Evolutionary conservation across 2,113 vertebrate genomes (phyloP).

Genomic region (Gobius niger): DNA sequence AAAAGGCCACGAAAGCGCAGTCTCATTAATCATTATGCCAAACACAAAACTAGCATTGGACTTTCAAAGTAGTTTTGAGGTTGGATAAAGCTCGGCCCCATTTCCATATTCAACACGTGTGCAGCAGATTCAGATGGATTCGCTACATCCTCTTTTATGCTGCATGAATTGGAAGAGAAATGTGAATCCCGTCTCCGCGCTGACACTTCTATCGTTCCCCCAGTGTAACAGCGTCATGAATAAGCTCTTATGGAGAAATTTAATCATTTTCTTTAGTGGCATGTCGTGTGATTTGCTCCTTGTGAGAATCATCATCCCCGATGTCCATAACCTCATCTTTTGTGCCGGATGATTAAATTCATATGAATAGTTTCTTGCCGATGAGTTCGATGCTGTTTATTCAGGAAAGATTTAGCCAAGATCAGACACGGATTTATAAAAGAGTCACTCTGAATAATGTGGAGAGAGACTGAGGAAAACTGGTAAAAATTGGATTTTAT

Average conservation of each 20-base stretch:
- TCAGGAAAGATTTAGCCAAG: not conserved
- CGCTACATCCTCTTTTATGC: conserved; percentile 14
- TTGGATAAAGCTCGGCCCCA: conserved; percentile 5
- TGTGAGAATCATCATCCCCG: not conserved
- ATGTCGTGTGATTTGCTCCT: not conserved
- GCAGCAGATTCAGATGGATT: conserved; percentile 51
- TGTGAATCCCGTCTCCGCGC: not conserved
- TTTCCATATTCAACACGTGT: conserved; percentile 28
- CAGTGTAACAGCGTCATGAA: conserved; percentile 19
- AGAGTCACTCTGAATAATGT: not conserved
- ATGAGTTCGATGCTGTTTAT: not conserved
- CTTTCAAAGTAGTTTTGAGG: not conserved
- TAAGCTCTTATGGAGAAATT: not conserved
- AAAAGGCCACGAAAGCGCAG: not conserved
- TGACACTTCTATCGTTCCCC: not conserved
- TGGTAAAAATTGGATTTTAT: not conserved
- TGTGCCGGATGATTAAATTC: not conserved
- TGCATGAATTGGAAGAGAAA: conserved; percentile 31
- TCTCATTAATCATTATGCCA: not conserved
- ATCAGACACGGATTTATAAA: not conserved
- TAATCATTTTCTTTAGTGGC: not conserved
- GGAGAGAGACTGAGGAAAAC: not conserved
- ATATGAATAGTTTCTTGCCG: not conserved
- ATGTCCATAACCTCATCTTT: not conserved
- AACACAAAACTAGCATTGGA: not conserved